A percentile compares a stretch with the other conserved stretches of the same genome.
These are phyloP conservation scores for Geopemphigus sp. DNA, from an alignment of 1,140 invertebrate species.

Conservation along the genomic window DNA sequence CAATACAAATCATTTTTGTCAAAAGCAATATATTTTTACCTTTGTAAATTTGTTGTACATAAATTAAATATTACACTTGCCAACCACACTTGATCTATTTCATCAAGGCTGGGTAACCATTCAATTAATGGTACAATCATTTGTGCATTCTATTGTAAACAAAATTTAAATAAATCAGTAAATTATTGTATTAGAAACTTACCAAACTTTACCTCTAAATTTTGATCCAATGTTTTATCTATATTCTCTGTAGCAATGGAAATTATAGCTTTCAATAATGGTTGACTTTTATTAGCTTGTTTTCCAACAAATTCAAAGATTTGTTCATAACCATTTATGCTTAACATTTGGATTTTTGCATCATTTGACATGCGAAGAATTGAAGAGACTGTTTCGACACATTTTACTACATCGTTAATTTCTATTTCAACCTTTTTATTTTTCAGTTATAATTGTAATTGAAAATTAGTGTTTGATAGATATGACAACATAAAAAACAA, in stretches of 20 bases:
- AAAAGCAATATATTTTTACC: conserved; percentile 33
- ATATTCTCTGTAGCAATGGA: conserved; percentile 56
- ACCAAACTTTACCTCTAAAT: conserved; percentile 43
- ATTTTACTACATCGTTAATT: conserved; percentile 52
- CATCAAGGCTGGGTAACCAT: conserved; percentile 48
- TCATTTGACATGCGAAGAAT: conserved; percentile 42
- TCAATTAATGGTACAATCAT: conserved; percentile 46
- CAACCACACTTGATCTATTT: conserved; percentile 49
- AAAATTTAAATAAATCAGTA: neutral
- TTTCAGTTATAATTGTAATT: neutral
- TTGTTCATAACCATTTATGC: conserved; percentile 53
- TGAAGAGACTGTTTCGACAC: conserved; percentile 53
- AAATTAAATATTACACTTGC: conserved; percentile 49
- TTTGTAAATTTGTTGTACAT: conserved; percentile 49
- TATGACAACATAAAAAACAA: neutral
- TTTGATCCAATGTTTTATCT: conserved; percentile 42
- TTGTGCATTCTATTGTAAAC: conserved; percentile 43
- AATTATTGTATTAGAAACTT: neutral
- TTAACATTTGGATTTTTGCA: conserved; percentile 50
- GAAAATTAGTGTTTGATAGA: neutral
- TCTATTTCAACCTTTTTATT: conserved; percentile 7
- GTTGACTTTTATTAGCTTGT: conserved; percentile 54
- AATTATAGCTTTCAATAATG: conserved; percentile 56
- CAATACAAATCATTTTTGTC: too few relatives aligned
- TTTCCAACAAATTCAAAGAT: conserved; percentile 55